Conservation (phyloP, 2,888 invertebrate genomes). For the Harpagoxenus sublaevis region DNA sequence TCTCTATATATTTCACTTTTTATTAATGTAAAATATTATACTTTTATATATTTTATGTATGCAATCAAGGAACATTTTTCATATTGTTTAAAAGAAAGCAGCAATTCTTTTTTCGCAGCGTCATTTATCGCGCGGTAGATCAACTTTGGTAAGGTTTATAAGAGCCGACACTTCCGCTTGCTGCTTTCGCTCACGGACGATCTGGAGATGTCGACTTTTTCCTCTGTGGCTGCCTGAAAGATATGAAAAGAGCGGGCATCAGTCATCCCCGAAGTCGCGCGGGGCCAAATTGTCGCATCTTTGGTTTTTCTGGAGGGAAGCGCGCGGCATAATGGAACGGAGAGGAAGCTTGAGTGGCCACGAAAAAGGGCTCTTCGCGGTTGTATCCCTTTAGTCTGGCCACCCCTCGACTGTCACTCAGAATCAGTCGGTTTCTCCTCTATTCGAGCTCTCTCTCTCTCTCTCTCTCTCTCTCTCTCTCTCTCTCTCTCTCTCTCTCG, state of each 20-base stretch:
- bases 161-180: slow-evolving; percentile 53
- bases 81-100: slow-evolving; percentile 4
- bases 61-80: slow-evolving; percentile 5
- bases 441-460: slow-evolving; percentile 8
- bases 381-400: slow-evolving; percentile 50
- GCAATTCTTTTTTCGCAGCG: slow-evolving; percentile 1
- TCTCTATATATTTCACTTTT: neutral
- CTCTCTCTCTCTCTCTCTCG: neutral
- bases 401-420: slow-evolving; percentile 52
- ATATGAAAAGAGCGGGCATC: slow-evolving; percentile 64
- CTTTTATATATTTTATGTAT: neutral
- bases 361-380: slow-evolving; percentile 62
- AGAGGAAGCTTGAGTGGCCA: slow-evolving; percentile 59
- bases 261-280: slow-evolving; percentile 51
- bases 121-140: slow-evolving; percentile 34
- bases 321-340: slow-evolving; percentile 66
- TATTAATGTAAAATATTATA: slow-evolving; percentile 11
- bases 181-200: slow-evolving; percentile 39
- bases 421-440: slow-evolving; percentile 23
- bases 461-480: no score
- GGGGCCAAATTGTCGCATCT: slow-evolving; percentile 69
- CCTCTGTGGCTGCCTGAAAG: slow-evolving; percentile 37
- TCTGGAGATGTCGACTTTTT: slow-evolving; percentile 52
- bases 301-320: slow-evolving; percentile 53
- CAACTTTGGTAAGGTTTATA: slow-evolving; percentile 28